phyloP scores from a whole-genome alignment of 2,797 vertebrate genomes.

The Vultur gryphus region DNA sequence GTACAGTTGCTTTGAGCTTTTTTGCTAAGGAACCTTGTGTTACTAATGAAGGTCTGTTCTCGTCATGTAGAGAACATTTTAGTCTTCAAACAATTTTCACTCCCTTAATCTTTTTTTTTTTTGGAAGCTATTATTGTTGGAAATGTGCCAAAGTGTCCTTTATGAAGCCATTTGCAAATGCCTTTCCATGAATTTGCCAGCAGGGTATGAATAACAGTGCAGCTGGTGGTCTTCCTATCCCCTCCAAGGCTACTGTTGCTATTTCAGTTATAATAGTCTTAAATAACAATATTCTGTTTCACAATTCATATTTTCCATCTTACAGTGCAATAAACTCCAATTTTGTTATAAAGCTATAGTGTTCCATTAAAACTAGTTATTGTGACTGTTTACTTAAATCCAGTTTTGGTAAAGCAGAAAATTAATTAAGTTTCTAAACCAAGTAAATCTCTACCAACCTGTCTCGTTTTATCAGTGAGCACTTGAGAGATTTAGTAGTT shows the following conservation, averaged over 20 bases:
- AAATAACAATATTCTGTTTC: neutral
- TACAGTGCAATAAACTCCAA: neutral
- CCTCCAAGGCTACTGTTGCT: neutral
- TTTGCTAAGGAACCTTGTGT: neutral
- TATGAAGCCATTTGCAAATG: neutral
- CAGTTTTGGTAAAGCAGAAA: neutral
- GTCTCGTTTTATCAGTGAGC: slow-evolving; percentile 19
- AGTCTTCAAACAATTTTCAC: neutral
- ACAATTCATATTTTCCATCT: neutral
- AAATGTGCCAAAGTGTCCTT: neutral
- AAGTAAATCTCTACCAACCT: neutral
- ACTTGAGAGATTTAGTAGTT: neutral
- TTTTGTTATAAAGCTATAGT: neutral
- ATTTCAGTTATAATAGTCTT: neutral
- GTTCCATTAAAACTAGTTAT: neutral
- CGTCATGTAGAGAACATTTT: neutral
- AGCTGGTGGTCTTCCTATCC: neutral
- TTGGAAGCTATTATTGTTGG: neutral
- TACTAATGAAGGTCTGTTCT: neutral
- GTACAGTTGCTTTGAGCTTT: neutral
- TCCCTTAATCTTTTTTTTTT: neutral
- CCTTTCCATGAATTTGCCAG: neutral
- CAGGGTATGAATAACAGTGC: neutral
- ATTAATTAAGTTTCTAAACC: slow-evolving; percentile 1
- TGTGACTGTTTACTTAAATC: neutral